Evolutionary conservation across 2,113 vertebrate species (phyloP).

Genomic region (Mungos mungo): DNA sequence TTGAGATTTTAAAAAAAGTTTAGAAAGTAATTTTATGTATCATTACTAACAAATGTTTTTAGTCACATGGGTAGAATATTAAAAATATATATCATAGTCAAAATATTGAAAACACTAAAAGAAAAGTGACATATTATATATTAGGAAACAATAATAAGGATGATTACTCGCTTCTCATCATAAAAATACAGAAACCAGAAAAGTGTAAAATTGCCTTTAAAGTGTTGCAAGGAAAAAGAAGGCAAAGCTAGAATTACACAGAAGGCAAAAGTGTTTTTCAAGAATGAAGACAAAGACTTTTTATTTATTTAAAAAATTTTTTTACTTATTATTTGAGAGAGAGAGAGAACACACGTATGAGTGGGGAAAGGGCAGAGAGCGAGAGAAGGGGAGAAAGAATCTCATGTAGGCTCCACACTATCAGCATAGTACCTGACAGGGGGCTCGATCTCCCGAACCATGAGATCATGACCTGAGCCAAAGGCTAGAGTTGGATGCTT

Average conservation of each 20-base stretch:
- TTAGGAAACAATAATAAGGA: not conserved
- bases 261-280: not conserved
- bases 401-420: too few species aligned
- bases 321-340: too few species aligned
- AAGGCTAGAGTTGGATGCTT: too few species aligned
- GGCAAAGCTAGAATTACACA: not conserved
- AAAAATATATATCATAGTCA: not conserved
- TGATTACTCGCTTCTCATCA: not conserved
- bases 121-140: not conserved
- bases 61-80: not conserved
- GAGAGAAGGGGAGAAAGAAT: too few species aligned
- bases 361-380: too few species aligned
- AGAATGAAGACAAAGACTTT: not conserved
- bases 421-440: too few species aligned
- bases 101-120: not conserved
- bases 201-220: not conserved
- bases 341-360: too few species aligned
- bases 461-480: too few species aligned
- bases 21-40: not conserved
- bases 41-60: not conserved
- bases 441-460: too few species aligned
- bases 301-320: not conserved
- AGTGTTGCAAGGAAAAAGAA: not conserved
- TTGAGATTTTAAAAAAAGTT: not conserved
- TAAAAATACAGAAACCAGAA: not conserved